Percentiles rank a stretch among this genome's conserved stretches.
Evolutionary conservation across 2,797 vertebrate species (phyloP).

Genomic region (Xiphorhynchus erythropygius): DNA sequence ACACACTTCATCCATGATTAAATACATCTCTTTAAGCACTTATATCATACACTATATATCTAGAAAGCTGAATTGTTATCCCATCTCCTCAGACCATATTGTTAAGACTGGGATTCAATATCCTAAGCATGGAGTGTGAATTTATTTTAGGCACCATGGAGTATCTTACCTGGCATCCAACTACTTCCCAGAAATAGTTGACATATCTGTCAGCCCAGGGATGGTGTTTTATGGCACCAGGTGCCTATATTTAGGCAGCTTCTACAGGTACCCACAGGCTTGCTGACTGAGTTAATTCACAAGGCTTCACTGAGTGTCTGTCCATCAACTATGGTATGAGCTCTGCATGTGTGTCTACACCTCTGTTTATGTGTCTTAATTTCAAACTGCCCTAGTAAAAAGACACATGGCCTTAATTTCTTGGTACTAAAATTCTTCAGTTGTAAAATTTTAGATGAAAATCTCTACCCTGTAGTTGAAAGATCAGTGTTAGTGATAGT

Average conservation of each 20-base stretch:
- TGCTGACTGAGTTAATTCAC: neutral
- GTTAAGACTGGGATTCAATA: neutral
- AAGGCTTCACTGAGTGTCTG: neutral
- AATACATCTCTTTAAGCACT: neutral
- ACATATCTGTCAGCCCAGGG: neutral
- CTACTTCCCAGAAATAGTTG: neutral
- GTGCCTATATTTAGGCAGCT: neutral
- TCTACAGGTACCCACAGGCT: neutral
- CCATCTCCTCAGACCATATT: neutral
- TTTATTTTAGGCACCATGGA: neutral
- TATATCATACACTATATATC: neutral
- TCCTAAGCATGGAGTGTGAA: neutral
- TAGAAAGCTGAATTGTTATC: neutral
- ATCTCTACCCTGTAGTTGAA: neutral
- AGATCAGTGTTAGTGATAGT: neutral
- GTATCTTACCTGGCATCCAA: neutral
- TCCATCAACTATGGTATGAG: neutral
- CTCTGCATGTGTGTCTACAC: rapidly evolving
- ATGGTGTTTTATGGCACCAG: neutral
- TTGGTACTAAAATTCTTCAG: neutral
- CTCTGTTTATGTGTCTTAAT: neutral
- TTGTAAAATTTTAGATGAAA: neutral
- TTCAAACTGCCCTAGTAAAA: neutral
- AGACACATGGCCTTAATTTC: neutral
- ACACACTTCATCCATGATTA: neutral